Percentiles rank a stretch among this genome's conserved stretches.
Conservation (phyloP, 1,140 invertebrate genomes). For the Centruroides vittatus region DNA sequence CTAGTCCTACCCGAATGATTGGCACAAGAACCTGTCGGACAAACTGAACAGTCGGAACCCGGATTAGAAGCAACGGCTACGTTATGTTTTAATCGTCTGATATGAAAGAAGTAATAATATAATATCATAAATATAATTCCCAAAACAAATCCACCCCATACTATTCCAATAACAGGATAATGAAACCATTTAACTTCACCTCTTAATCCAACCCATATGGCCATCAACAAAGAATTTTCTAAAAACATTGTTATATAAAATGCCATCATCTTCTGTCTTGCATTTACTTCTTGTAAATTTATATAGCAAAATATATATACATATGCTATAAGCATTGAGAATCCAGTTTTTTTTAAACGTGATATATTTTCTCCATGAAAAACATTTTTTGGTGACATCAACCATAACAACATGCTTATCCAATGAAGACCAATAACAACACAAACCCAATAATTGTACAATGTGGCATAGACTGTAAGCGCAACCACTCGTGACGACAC, state of each 20-base stretch:
- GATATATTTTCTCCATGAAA: slow-evolving; percentile 64
- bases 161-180: slow-evolving; percentile 40
- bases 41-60: slow-evolving; percentile 9
- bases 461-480: slow-evolving; percentile 66
- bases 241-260: slow-evolving; percentile 86
- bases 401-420: slow-evolving; percentile 69
- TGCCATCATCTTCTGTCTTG: slow-evolving; percentile 63
- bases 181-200: slow-evolving; percentile 37
- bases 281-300: slow-evolving; percentile 65
- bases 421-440: slow-evolving; percentile 63
- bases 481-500: slow-evolving; percentile 63
- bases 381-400: slow-evolving; percentile 67
- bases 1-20: slow-evolving; percentile 1
- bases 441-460: slow-evolving; percentile 69
- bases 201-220: slow-evolving; percentile 44
- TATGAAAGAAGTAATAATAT: slow-evolving; percentile 64
- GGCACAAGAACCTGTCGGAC: slow-evolving; percentile 4
- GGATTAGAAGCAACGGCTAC: slow-evolving; percentile 5
- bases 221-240: slow-evolving; percentile 63
- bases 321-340: slow-evolving; percentile 61
- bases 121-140: slow-evolving; percentile 71
- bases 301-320: slow-evolving; percentile 83
- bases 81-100: slow-evolving; percentile 14
- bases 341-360: slow-evolving; percentile 43
- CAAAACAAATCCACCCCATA: slow-evolving; percentile 50